Evolutionary conservation across 2,113 vertebrate genomes (phyloP).

Genomic region (Gopherus flavomarginatus): DNA sequence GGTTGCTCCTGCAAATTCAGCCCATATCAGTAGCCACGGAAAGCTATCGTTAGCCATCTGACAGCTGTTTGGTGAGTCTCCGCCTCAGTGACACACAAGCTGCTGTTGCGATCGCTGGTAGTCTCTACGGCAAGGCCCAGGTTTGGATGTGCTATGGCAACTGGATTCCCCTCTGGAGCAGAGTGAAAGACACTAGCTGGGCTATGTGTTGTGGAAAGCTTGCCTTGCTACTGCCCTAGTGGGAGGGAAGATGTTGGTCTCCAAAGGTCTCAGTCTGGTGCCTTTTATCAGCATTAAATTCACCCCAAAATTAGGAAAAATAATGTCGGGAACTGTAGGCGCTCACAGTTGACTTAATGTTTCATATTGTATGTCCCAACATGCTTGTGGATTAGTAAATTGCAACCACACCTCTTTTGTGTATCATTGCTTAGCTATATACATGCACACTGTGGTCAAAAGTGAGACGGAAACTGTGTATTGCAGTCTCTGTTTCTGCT

Average conservation of each 20-base stretch:
- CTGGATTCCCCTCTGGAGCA: background rate
- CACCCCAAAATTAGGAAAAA: background rate
- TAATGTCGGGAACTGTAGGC: background rate
- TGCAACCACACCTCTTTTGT: background rate
- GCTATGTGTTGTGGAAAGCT: background rate
- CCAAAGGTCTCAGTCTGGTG: background rate
- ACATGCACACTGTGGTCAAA: background rate
- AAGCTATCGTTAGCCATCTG: background rate
- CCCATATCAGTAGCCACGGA: background rate
- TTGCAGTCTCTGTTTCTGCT: background rate
- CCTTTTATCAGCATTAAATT: background rate
- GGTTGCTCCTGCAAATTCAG: background rate
- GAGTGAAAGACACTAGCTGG: background rate
- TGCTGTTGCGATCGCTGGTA: no score
- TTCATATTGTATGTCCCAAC: background rate
- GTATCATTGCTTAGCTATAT: background rate
- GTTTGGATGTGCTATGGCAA: background rate
- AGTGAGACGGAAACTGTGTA: background rate
- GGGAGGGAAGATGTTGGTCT: background rate
- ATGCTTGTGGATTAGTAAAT: background rate
- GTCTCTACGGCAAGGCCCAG: background rate
- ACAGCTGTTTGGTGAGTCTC: background rate
- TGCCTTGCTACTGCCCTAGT: background rate
- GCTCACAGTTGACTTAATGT: background rate
- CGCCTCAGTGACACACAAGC: background rate